phyloP scores from a whole-genome alignment of 2,888 invertebrate species.

The Gandaritis pyraliata region DNA sequence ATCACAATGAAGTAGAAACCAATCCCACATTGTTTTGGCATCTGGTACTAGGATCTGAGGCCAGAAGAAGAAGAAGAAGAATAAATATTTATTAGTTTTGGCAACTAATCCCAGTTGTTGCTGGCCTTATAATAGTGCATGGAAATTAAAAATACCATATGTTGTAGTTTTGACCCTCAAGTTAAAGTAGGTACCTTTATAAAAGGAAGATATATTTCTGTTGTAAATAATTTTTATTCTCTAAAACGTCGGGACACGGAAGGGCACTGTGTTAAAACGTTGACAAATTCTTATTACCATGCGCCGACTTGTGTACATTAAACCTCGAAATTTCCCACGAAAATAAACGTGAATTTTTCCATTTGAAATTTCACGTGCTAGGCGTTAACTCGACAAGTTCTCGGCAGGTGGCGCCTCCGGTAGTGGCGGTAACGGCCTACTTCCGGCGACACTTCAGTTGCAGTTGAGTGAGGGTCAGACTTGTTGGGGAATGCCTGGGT shows the following conservation, averaged over 20 bases:
- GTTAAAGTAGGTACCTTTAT: no score
- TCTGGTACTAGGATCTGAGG: no score
- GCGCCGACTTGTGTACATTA: constrained; percentile 24
- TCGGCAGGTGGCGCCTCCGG: constrained; percentile 60
- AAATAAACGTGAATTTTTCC: constrained; percentile 32
- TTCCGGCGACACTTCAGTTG: constrained; percentile 62
- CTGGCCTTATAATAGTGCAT: no score
- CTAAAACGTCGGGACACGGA: background rate
- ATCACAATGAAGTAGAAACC: no score
- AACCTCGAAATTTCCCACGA: constrained; percentile 15
- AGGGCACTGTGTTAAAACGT: constrained; percentile 6
- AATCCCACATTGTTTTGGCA: no score
- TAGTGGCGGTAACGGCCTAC: constrained; percentile 65
- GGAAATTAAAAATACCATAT: no score
- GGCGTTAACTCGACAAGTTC: constrained; percentile 55
- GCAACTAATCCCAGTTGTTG: no score
- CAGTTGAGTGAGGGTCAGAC: constrained; percentile 17
- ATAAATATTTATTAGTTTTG: no score
- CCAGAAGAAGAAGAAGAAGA: no score
- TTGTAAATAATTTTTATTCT: background rate
- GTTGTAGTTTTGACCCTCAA: no score
- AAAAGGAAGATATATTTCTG: background rate
- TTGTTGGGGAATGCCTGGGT: constrained; percentile 26
- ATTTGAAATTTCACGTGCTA: constrained; percentile 30
- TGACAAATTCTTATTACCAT: constrained; percentile 2